Evolutionary conservation across 1,140 invertebrate species (phyloP).

Genomic region (Drosophila burlai): DNA sequence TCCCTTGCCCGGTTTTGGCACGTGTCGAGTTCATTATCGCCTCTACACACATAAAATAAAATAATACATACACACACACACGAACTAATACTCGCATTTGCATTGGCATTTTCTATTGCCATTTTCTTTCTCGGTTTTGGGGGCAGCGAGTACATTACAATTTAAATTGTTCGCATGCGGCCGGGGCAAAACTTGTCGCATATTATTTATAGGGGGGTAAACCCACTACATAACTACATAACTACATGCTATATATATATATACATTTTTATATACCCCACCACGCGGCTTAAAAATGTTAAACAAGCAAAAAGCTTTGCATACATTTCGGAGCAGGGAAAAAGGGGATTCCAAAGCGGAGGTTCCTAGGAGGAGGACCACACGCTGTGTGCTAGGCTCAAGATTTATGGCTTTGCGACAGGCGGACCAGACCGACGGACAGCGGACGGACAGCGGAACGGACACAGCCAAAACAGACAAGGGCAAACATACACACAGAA

Average conservation of each 20-base stretch:
- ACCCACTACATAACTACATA: not conserved
- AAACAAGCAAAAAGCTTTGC: conserved; percentile 72
- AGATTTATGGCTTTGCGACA: conserved; percentile 73
- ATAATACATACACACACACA: conserved; percentile 25
- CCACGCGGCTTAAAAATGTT: conserved; percentile 70
- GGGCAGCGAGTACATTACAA: conserved; percentile 59
- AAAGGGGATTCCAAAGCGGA: not conserved
- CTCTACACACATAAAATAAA: conserved; percentile 35
- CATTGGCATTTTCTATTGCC: conserved; percentile 65
- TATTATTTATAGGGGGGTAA: conserved; percentile 65
- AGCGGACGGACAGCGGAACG: not conserved
- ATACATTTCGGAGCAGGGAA: conserved; percentile 36
- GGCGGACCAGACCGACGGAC: conserved; percentile 40
- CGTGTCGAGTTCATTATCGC: conserved; percentile 80
- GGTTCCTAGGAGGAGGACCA: conserved; percentile 23
- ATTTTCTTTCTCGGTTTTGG: conserved; percentile 50
- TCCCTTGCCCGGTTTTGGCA: conserved; percentile 16
- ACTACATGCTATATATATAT: not conserved
- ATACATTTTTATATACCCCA: too few species aligned
- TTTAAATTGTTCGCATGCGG: conserved; percentile 78
- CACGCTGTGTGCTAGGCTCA: conserved; percentile 64
- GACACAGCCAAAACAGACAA: conserved; percentile 22
- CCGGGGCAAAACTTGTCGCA: conserved; percentile 65
- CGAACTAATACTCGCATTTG: conserved; percentile 30
- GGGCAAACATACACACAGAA: conserved; percentile 9